phyloP scores from a whole-genome alignment of 2,888 invertebrate genomes.

The Machimus atricapillus region DNA sequence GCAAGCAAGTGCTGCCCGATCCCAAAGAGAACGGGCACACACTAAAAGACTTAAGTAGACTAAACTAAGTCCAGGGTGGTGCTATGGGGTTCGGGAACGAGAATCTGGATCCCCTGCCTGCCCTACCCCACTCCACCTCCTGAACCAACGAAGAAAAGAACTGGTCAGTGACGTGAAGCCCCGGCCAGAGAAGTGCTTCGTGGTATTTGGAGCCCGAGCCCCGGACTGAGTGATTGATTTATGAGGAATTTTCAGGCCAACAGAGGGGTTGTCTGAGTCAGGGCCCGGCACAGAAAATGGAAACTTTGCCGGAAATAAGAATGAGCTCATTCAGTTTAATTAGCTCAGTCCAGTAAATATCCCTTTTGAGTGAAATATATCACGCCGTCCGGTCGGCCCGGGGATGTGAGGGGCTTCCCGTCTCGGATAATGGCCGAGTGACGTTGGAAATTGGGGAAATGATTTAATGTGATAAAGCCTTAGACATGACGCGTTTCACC shows the following conservation, averaged over 20 bases:
- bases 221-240: constrained; percentile 37
- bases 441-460: constrained; percentile 34
- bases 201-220: constrained; percentile 7
- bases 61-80: neutral
- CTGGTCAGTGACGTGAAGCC: constrained; percentile 21
- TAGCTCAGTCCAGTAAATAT: constrained; percentile 39
- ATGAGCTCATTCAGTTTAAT: constrained; percentile 39
- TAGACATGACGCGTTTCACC: constrained; percentile 8
- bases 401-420: neutral
- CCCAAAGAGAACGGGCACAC: neutral
- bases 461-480: constrained; percentile 25
- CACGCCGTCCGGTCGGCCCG: neutral
- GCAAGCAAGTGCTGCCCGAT: neutral
- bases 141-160: neutral
- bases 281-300: neutral
- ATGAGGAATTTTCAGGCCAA: constrained; percentile 38
- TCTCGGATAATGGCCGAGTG: constrained; percentile 31
- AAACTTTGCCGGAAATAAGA: constrained; percentile 38
- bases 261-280: constrained; percentile 30
- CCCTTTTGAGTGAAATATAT: constrained; percentile 40
- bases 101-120: neutral
- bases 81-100: neutral
- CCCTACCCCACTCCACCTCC: neutral
- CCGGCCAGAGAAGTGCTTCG: neutral
- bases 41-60: neutral